Evolutionary conservation across 2,113 vertebrate species (phyloP).

Genomic region (Bufo bufo): DNA sequence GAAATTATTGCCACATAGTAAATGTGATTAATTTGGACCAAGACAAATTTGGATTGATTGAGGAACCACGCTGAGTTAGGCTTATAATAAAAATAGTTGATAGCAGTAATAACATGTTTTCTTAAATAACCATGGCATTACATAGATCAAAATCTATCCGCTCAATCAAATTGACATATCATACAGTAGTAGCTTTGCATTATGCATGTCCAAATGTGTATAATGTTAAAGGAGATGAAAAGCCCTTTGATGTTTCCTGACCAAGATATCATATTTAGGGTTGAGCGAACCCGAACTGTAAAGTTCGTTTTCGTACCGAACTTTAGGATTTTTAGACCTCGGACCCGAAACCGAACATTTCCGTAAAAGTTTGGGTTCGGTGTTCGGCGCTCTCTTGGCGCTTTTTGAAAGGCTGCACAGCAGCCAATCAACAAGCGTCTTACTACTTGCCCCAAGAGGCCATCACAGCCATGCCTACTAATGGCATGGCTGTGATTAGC

Average conservation of each 20-base stretch:
- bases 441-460: too few species aligned
- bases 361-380: too few species aligned
- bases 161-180: slow-evolving; percentile 4
- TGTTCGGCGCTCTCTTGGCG: too few species aligned
- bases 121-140: background rate
- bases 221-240: background rate
- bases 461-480: too few species aligned
- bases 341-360: too few species aligned
- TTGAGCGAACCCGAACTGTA: too few species aligned
- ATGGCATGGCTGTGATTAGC: too few species aligned
- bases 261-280: background rate
- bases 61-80: slow-evolving; percentile 30
- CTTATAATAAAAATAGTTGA: slow-evolving; percentile 26
- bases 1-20: slow-evolving; percentile 4
- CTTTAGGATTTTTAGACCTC: too few species aligned
- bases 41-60: slow-evolving; percentile 24
- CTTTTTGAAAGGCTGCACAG: too few species aligned
- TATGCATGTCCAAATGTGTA: background rate
- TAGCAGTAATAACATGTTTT: slow-evolving; percentile 35
- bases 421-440: too few species aligned
- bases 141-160: background rate
- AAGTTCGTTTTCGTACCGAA: too few species aligned
- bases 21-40: slow-evolving; percentile 21
- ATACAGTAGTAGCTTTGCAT: background rate
- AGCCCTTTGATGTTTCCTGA: background rate